These are phyloP conservation scores for Habropoda laboriosa DNA, from an alignment of 1,140 invertebrate genomes.

Conservation along the genomic window DNA sequence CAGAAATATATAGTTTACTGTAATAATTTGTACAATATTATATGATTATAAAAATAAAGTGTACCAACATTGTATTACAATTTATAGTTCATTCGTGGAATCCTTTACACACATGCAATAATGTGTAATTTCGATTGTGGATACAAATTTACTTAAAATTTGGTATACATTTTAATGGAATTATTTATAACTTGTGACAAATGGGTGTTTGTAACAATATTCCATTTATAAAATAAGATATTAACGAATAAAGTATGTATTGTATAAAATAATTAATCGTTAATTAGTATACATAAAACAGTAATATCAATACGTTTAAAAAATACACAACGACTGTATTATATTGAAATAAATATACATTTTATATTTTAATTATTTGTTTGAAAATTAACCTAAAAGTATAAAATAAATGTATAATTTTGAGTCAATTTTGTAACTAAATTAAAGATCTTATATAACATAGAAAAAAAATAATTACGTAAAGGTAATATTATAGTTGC, in stretches of 20 bases:
- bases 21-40: conserved; percentile 82
- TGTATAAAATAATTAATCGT: background rate
- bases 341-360: background rate
- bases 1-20: conserved; percentile 80
- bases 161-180: background rate
- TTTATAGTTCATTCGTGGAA: conserved; percentile 18
- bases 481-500: background rate
- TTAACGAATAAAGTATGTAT: background rate
- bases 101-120: background rate
- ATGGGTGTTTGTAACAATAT: background rate
- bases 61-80: conserved; percentile 80
- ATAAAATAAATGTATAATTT: too few species aligned
- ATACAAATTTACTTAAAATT: background rate
- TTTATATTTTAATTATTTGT: background rate
- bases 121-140: background rate
- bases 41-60: conserved; percentile 81
- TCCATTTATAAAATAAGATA: background rate
- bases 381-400: background rate
- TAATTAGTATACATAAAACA: background rate
- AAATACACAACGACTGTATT: background rate
- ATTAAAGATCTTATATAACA: background rate
- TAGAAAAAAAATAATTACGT: too few species aligned
- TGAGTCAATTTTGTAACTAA: background rate
- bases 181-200: background rate
- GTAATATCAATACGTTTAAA: background rate